Percentiles rank a stretch among this genome's conserved stretches.
phyloP scores from a whole-genome alignment of 2,113 vertebrate species.

The Odocoileus virginianus region DNA sequence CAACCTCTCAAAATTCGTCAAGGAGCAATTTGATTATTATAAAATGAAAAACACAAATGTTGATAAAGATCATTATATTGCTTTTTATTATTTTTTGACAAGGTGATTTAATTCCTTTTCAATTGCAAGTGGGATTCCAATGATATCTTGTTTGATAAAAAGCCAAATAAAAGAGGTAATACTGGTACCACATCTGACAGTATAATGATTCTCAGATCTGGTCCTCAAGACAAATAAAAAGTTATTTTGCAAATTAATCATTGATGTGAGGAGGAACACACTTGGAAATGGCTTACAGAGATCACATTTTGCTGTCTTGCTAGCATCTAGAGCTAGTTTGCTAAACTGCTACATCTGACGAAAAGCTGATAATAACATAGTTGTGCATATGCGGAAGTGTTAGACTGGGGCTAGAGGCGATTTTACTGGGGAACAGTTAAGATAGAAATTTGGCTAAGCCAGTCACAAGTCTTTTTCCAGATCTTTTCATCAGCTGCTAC shows the following conservation, averaged over 20 bases:
- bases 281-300: background rate
- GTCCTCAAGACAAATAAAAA: background rate
- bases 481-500: background rate
- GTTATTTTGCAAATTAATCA: background rate
- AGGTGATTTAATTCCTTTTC: background rate
- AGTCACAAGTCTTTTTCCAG: background rate
- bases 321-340: background rate
- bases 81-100: constrained; percentile 32
- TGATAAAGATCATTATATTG: background rate
- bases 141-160: background rate
- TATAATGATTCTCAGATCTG: background rate
- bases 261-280: background rate
- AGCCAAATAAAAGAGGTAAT: background rate
- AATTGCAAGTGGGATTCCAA: background rate
- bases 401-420: background rate
- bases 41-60: background rate
- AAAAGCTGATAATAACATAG: background rate
- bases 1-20: background rate
- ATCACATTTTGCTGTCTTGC: background rate
- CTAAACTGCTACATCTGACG: background rate
- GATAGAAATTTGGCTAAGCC: background rate
- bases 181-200: background rate
- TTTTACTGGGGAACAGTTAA: background rate
- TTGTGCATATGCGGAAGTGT: background rate
- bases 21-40: background rate